Evolutionary conservation across 2,888 invertebrate species (phyloP), one percentile per base, ranked within the genome.

Genomic region (Gari tellinella): DNA sequence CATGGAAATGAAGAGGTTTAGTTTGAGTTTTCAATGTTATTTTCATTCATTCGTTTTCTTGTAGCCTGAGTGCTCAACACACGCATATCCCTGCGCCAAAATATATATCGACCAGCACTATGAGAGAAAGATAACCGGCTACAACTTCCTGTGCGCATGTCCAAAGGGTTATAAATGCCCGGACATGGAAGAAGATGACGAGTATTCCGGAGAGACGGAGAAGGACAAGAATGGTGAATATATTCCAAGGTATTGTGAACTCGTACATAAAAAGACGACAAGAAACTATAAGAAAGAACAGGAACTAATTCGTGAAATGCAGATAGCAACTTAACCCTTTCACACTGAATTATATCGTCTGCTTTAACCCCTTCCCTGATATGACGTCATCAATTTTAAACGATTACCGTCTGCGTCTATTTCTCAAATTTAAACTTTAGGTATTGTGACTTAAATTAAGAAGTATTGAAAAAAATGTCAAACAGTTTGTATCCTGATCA

Each of bases 61-160:
- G 14, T 14, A 43, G 79, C 67, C 70, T 0, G 45, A 55, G 17
- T 77, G 77, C 10, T 31, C 31, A 31, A 31, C 31, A 31, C 31
- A 31, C 31, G 31, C 31, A 31, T 31, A 31, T 10, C 64, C 74
- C 1, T 85, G 85, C 55, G 77, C 85, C 12, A 82, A 81, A 48
- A 81, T 82, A 4, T 85, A 85, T 55, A 56, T 85, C 17, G 83
- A 81, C 41, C 52, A 61, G 2, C 65, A 68, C 15, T 41, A 26
- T 17, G 64, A 67, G 31, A 64, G 64, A 43, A 26, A 46, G 14
- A 40, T 62, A 3, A 63, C 68, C 1, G 79, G 79, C 12, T 79
- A 79, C 51, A 75, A 78, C 62, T 84, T 85, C 66, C 62, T 76
- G n/a, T 85, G 85, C 75, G 77, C 80, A 60, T 85, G 85, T 64